Conservation (phyloP, 2,797 vertebrate species). For the Myripristis jacobus region DNA sequence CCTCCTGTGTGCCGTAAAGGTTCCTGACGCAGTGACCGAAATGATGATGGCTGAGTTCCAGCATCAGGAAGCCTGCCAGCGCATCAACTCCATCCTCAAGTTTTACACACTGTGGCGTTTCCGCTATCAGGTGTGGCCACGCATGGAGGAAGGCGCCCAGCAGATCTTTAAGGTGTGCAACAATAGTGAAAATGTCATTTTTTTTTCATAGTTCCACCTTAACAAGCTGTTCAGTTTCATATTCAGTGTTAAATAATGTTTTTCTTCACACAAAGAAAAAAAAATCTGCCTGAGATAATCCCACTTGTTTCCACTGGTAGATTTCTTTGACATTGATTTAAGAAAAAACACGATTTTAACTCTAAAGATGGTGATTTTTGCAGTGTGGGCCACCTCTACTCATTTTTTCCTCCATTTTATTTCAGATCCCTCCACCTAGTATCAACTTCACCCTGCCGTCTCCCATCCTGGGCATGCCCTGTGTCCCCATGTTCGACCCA, state of each 20-base stretch:
- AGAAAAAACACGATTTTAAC: too few relatives aligned
- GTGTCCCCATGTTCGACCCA: conserved; percentile 98
- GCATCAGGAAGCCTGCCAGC: conserved; percentile 96
- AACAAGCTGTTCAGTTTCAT: too few relatives aligned
- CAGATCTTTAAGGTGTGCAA: conserved; percentile 96
- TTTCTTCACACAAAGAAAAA: too few relatives aligned
- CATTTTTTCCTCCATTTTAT: conserved; percentile 14
- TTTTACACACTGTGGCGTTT: conserved; percentile 99
- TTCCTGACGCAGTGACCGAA: conserved; percentile 95
- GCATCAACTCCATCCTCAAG: conserved; percentile 95
- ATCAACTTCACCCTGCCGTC: conserved; percentile 99
- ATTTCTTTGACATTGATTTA: too few relatives aligned
- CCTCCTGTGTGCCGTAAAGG: conserved; percentile 97
- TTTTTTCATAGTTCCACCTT: neutral
- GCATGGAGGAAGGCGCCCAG: conserved; percentile 99
- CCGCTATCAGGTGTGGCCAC: conserved; percentile 98
- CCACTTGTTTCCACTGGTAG: too few relatives aligned
- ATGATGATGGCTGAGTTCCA: conserved; percentile 99
- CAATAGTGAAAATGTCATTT: neutral
- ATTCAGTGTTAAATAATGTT: too few relatives aligned
- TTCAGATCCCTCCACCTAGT: conserved; percentile 97
- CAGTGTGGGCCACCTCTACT: neutral
- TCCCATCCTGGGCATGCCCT: conserved; percentile 98
- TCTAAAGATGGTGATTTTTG: too few relatives aligned
- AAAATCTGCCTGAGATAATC: too few relatives aligned